Conservation (phyloP, 2,888 invertebrate species). For the Hyppa rectilinea region DNA sequence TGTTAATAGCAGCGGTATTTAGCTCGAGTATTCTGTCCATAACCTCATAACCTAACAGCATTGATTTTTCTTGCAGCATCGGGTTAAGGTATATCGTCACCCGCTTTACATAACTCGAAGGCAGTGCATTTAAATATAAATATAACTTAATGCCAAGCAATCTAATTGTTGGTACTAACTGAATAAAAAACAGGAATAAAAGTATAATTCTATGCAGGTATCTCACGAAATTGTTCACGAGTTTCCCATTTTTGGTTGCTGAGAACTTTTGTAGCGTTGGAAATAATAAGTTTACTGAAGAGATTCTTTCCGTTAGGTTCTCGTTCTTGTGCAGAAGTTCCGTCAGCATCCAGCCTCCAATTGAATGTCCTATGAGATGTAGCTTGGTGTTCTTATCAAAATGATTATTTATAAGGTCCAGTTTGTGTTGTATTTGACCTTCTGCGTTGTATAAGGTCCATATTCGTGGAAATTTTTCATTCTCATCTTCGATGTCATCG, state of each 20-base stretch:
- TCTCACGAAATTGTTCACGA: slow-evolving; percentile 47
- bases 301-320: slow-evolving; percentile 39
- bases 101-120: slow-evolving; percentile 43
- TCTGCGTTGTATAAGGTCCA: slow-evolving; percentile 42
- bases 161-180: slow-evolving; percentile 44
- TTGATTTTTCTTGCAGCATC: slow-evolving; percentile 43
- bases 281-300: slow-evolving; percentile 58
- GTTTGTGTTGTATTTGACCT: slow-evolving; percentile 58
- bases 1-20: slow-evolving; percentile 47
- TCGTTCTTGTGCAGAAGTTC: slow-evolving; percentile 58
- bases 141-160: slow-evolving; percentile 33
- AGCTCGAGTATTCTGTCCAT: slow-evolving; percentile 47
- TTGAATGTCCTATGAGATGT: slow-evolving; percentile 56
- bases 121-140: slow-evolving; percentile 47
- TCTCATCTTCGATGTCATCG: slow-evolving; percentile 23
- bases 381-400: slow-evolving; percentile 42
- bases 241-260: slow-evolving; percentile 52
- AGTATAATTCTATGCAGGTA: slow-evolving; percentile 45
- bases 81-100: slow-evolving; percentile 51
- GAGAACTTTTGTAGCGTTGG: slow-evolving; percentile 55
- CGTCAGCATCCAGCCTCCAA: slow-evolving; percentile 56
- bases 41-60: slow-evolving; percentile 54
- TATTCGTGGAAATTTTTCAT: slow-evolving; percentile 13
- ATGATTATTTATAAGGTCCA: slow-evolving; percentile 48
- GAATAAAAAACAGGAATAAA: slow-evolving; percentile 45